Evolutionary conservation across 64 coral and sea anemone genomes (phyloP), one percentile per base, ranked within the genome.

Genomic region (Montipora sp.): DNA sequence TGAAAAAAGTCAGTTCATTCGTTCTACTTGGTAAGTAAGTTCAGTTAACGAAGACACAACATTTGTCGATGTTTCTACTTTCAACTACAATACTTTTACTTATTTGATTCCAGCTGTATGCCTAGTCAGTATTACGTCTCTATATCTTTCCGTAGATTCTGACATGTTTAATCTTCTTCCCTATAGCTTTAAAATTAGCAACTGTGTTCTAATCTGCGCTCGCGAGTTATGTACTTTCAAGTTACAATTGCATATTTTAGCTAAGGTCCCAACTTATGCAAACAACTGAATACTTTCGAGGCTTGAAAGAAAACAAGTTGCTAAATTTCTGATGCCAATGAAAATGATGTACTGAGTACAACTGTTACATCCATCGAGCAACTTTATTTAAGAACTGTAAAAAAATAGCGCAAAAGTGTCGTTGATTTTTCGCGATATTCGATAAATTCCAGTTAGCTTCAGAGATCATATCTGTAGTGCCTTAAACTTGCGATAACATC

Each of bases 281-380:
- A 85, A 85, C 82, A 85, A 44, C 12, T 68, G 63, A 57, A 63
- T 67, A 20, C 16, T 50, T 49, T 51, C 9, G 19, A 21, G 60
- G 66, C 81, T 21, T 48, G 60, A 84, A 84, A 2, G 81, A 36
- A 84, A 84, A 84, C 60, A 69, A 84, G 46, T 14, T 19, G 14
- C 24, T 45, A 58, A 44, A 46, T 66, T 5, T 24, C 20, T 27
- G 51, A 7, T 60, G 53, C 5, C 18, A 13, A 59, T 60, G 14
- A 51, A 51, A 79, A 57, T 55, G 77, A 21, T 14, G 9, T 66
- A 46, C 43, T 71, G 49, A 49, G 16, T 51, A 9, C 18, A 71
- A 71, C 71, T 47, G 36, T 48, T 51, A 5, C 10, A 71, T 22
- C 60, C 11, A 15, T 63, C 60, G 9, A 3, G 60, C 3, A 63